Evolutionary conservation across 1,140 invertebrate genomes (phyloP).

Genomic region (Tetragnatha versicolor): DNA sequence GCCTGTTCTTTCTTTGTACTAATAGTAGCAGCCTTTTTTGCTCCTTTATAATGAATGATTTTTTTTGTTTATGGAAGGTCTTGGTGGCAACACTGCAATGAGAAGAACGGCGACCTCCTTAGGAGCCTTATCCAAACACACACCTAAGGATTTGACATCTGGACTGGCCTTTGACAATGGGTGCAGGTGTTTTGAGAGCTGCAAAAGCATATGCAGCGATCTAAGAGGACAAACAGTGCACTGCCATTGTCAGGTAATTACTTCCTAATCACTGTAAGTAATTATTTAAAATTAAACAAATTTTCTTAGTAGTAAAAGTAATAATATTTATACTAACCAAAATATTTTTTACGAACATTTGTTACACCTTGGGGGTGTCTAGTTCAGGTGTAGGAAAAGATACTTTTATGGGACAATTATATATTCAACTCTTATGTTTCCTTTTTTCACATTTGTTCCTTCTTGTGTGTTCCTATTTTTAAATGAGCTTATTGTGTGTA

Average conservation of each 20-base stretch:
- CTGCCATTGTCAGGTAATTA: slow-evolving; percentile 75
- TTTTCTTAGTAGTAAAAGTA: too few relatives aligned
- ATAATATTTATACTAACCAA: too few relatives aligned
- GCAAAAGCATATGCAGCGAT: slow-evolving; percentile 78
- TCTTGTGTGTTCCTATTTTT: too few relatives aligned
- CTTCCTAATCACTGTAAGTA: too few relatives aligned
- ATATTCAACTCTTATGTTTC: too few relatives aligned
- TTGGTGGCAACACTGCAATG: slow-evolving; percentile 17
- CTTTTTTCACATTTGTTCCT: too few relatives aligned
- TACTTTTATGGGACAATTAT: too few relatives aligned
- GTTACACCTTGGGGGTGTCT: too few relatives aligned
- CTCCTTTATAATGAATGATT: background rate
- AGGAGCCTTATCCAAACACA: slow-evolving; percentile 13
- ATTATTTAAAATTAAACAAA: too few relatives aligned
- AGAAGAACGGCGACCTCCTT: slow-evolving; percentile 28
- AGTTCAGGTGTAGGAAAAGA: too few relatives aligned
- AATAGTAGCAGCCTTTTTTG: background rate
- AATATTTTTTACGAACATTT: too few relatives aligned
- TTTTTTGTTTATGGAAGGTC: background rate
- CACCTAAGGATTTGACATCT: slow-evolving; percentile 88
- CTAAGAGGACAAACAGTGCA: slow-evolving; percentile 74
- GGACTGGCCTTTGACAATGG: slow-evolving; percentile 96
- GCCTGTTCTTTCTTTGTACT: background rate
- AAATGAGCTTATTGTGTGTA: too few relatives aligned
- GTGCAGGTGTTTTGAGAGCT: slow-evolving; percentile 84